Evolutionary conservation across 1,140 invertebrate genomes (phyloP), one percentile per base, ranked within the genome.

Genomic region (Ceratina japonica): DNA sequence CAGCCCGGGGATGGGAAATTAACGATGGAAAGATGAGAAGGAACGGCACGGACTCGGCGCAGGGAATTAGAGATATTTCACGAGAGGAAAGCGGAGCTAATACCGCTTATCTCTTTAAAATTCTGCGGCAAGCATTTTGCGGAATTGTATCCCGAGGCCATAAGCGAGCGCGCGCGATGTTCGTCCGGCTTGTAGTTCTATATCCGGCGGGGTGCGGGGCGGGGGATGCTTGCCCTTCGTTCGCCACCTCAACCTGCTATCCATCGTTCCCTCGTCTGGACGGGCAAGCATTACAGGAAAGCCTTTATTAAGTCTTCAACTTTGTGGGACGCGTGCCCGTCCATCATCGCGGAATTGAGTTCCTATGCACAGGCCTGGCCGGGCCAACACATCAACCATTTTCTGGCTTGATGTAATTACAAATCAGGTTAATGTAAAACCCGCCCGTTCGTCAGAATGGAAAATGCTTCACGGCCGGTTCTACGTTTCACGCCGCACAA

Each of bases 251-350:
- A n/a, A 16, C 22, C 20, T 24, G 31, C 75, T 52, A 74, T 76
- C 59, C 62, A 77, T 63, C 69, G 59, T 76, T 81, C 49, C 12
- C 31, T 51, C 75, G 61, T 44, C 56, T 51, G 54, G 31, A 24
- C 22, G 37, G 69, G 56, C 70, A 58, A 54, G 74, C 81, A 81
- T 86, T 81, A 82, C 79, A 74, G 77, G 85, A 88, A 87, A 89
- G 83, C 86, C 79, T 86, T 91, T 91, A 91, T 90, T 88, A 90
- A 91, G 89, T 88, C 89, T 89, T 91, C 84, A 89, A 76, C 83
- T 85, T 85, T 65, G 79, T 80, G 80, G 81, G 79, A 87, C 85
- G 86, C 84, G 87, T 89, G 87, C 84, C 87, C 82, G 89, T 91
- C 90, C 86, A 87, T 89, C 89, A 90, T 74, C 70, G 72, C 74